phyloP scores from a whole-genome alignment of 2,113 vertebrate species.

The Alethe castanea region DNA sequence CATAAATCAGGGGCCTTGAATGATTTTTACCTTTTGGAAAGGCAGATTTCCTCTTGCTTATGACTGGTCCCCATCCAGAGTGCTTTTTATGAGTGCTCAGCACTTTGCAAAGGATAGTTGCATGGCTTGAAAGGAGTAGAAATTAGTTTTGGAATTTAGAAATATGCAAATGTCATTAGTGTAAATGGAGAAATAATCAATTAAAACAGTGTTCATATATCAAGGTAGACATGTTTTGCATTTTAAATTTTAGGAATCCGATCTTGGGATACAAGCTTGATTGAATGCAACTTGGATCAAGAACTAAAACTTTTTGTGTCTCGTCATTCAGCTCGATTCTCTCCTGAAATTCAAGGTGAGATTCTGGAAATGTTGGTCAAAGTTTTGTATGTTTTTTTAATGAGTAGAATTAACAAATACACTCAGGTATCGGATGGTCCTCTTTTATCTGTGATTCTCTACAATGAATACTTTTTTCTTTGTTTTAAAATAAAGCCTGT shows the following conservation, averaged over 20 bases:
- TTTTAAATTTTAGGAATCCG: conserved; percentile 81
- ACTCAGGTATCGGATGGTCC: not conserved
- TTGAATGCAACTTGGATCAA: conserved; percentile 92
- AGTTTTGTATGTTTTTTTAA: not conserved
- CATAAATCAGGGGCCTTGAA: not conserved
- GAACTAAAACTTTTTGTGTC: conserved; percentile 96
- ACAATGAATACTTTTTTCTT: not conserved
- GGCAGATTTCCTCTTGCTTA: not conserved
- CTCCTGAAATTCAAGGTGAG: conserved; percentile 90
- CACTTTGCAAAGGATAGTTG: not conserved
- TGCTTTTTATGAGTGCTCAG: not conserved
- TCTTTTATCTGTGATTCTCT: not conserved
- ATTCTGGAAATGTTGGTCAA: not conserved
- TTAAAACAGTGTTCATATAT: not conserved
- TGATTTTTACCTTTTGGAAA: not conserved
- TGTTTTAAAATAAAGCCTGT: not conserved
- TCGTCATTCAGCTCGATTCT: conserved; percentile 92
- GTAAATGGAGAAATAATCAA: not conserved
- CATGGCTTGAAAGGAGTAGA: not conserved
- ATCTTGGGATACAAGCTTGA: conserved; percentile 91
- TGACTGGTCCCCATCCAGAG: not conserved
- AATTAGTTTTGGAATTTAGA: not conserved
- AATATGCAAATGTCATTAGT: not conserved
- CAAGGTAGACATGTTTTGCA: not conserved
- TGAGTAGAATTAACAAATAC: not conserved